These are phyloP conservation scores for Zeus faber DNA, from an alignment of 2,113 vertebrate genomes.

Conservation along the genomic window DNA sequence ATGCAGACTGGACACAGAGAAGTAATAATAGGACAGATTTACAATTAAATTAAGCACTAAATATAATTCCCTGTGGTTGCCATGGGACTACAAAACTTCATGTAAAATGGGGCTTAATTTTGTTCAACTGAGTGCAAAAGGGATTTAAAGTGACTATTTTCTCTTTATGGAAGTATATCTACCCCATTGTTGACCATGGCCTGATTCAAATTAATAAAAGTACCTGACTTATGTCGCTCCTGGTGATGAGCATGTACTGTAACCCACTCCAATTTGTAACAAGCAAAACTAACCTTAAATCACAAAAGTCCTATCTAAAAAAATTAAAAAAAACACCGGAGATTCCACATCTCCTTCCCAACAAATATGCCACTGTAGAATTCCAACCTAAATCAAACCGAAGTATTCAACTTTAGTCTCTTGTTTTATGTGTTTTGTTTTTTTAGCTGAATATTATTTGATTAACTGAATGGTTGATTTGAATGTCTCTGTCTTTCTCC, in stretches of 20 bases:
- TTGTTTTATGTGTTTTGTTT: constrained; percentile 17
- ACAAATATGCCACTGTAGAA: constrained; percentile 15
- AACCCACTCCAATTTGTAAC: constrained; percentile 4
- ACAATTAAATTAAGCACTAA: too few relatives aligned
- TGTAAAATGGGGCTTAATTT: constrained; percentile 43
- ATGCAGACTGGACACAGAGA: too few relatives aligned
- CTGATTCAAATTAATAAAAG: too few relatives aligned
- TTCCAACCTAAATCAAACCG: constrained; percentile 17
- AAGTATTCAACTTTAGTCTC: constrained; percentile 14
- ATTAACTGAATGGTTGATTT: constrained; percentile 26
- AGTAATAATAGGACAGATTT: too few relatives aligned
- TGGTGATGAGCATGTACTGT: neutral
- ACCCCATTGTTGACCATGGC: neutral
- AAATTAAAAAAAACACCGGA: neutral
- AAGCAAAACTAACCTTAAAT: too few relatives aligned
- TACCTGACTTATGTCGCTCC: neutral
- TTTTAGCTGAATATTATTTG: constrained; percentile 3
- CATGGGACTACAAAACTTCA: constrained; percentile 4
- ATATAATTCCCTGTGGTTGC: neutral
- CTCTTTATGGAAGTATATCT: too few relatives aligned
- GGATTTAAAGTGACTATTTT: neutral
- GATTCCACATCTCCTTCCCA: neutral
- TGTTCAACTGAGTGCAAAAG: constrained; percentile 9
- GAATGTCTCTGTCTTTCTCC: constrained; percentile 19
- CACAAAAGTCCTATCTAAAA: too few relatives aligned